These are phyloP conservation scores for Dinothrombium tinctorium DNA, from an alignment of 1,140 invertebrate genomes.

Conservation along the genomic window DNA sequence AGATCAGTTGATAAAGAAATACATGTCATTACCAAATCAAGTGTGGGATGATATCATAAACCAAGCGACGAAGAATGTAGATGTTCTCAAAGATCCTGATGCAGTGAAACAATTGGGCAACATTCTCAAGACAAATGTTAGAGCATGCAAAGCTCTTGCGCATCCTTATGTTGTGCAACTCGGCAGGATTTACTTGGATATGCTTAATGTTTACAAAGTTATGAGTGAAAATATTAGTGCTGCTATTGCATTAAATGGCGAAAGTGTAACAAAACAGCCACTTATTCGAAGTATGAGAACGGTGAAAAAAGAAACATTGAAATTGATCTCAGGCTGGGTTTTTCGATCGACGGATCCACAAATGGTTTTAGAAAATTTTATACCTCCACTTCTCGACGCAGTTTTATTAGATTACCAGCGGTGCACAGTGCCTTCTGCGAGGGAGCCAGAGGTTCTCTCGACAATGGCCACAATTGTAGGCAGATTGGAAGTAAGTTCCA, in stretches of 20 bases:
- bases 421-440: constrained; percentile 68
- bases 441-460: constrained; percentile 92
- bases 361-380: constrained; percentile 79
- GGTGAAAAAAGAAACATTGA: constrained; percentile 97
- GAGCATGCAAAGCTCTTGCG: constrained; percentile 87
- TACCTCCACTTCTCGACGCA: constrained; percentile 84
- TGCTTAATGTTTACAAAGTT: constrained; percentile 97
- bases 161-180: constrained; percentile 80
- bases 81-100: constrained; percentile 82
- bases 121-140: constrained; percentile 95
- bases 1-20: constrained; percentile 83
- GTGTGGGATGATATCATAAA: constrained; percentile 98
- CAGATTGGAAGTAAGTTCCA: constrained; percentile 41
- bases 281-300: constrained; percentile 94
- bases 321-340: constrained; percentile 92
- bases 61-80: constrained; percentile 85
- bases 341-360: constrained; percentile 61
- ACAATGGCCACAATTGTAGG: constrained; percentile 93
- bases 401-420: constrained; percentile 90
- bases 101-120: constrained; percentile 90
- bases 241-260: constrained; percentile 82
- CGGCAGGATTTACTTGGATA: constrained; percentile 88
- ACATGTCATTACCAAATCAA: constrained; percentile 92
- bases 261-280: constrained; percentile 85
- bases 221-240: constrained; percentile 96